Percentiles rank a stretch among this genome's conserved stretches.
Evolutionary conservation across 2,888 invertebrate genomes (phyloP).

Genomic region (Chrysotoxum bicinctum): DNA sequence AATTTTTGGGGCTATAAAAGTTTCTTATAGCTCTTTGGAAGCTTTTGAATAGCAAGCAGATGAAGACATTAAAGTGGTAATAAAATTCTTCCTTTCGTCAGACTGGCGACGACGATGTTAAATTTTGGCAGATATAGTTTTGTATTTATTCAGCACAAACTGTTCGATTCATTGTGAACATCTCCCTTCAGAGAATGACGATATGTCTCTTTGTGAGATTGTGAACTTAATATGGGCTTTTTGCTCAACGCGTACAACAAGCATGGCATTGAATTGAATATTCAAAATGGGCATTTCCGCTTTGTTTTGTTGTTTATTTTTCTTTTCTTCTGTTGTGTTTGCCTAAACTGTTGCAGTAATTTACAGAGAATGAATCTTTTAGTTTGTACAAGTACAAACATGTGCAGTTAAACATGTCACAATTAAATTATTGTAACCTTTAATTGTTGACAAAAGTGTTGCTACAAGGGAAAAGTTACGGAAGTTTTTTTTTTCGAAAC

Average conservation of each 20-base stretch:
- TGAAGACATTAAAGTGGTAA: constrained; percentile 20
- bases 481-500: background rate
- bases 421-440: constrained; percentile 23
- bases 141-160: constrained; percentile 27
- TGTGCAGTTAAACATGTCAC: constrained; percentile 5
- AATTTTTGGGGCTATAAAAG: constrained; percentile 21
- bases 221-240: constrained; percentile 3
- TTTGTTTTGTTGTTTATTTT: constrained; percentile 20
- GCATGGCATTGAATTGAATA: constrained; percentile 27
- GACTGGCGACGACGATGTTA: constrained; percentile 24
- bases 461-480: background rate
- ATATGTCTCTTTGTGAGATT: constrained; percentile 2
- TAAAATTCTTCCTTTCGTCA: constrained; percentile 39
- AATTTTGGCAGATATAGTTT: constrained; percentile 31
- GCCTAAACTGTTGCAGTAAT: constrained; percentile 13
- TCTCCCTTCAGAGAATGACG: background rate
- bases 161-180: background rate
- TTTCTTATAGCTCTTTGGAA: constrained; percentile 9
- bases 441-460: constrained; percentile 36
- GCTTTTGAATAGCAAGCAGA: constrained; percentile 17
- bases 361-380: background rate
- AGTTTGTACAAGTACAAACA: background rate
- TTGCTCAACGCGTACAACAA: background rate
- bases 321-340: background rate
- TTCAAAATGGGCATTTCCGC: constrained; percentile 32